Percentiles rank a stretch among this genome's conserved stretches.
These are phyloP conservation scores for Coracopsis vasa DNA, from an alignment of 2,113 vertebrate species.

Conservation along the genomic window DNA sequence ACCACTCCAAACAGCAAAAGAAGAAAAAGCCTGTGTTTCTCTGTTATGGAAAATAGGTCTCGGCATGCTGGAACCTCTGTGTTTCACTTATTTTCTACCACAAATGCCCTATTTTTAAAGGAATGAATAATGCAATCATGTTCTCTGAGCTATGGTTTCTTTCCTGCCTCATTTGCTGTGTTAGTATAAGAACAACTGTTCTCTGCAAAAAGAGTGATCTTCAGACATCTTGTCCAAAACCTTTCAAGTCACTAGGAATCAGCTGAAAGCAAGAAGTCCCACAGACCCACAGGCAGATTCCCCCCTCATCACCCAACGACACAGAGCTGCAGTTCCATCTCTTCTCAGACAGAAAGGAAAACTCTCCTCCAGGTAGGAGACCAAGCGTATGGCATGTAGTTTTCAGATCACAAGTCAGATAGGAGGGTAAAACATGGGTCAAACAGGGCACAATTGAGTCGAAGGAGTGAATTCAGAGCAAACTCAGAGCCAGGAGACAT, in stretches of 20 bases:
- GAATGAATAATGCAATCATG: background rate
- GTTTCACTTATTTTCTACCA: constrained; percentile 22
- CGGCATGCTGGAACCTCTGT: constrained; percentile 19
- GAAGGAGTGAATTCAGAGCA: background rate
- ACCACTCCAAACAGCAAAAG: constrained; percentile 2
- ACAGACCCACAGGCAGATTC: background rate
- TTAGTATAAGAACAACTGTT: constrained; percentile 38
- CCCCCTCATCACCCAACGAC: background rate
- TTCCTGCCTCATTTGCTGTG: constrained; percentile 31
- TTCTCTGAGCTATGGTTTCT: constrained; percentile 24
- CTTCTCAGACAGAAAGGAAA: background rate
- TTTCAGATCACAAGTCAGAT: background rate
- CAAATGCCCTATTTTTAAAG: constrained; percentile 17
- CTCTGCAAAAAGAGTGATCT: constrained; percentile 1
- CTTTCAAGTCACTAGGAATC: background rate
- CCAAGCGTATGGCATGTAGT: background rate
- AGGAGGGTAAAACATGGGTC: fast-evolving
- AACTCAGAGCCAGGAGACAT: background rate
- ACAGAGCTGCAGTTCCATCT: background rate
- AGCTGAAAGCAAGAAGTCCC: background rate
- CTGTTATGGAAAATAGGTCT: constrained; percentile 46
- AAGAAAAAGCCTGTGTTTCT: constrained; percentile 8
- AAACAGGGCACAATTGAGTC: background rate
- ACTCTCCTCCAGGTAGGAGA: background rate
- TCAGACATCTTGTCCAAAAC: background rate